Conservation (phyloP, 2,797 vertebrate species). For the Peromyscus nudipes region DNA sequence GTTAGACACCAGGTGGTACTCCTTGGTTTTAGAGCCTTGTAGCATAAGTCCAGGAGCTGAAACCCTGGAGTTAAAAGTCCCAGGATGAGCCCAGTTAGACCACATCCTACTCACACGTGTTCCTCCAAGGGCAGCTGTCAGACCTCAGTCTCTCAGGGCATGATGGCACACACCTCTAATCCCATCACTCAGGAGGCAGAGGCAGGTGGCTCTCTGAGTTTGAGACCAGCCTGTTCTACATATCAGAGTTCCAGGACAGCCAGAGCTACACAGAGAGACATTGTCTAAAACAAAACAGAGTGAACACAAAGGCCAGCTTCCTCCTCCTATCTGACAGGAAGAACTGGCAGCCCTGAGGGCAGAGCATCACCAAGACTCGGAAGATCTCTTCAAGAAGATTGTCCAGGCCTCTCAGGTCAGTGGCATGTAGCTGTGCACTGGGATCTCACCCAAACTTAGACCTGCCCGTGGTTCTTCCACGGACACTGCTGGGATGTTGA, state of each 20-base stretch:
- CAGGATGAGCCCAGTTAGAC: neutral
- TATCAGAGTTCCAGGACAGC: neutral
- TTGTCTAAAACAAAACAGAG: neutral
- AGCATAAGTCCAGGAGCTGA: neutral
- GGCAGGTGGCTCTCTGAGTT: neutral
- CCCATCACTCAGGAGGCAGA: neutral
- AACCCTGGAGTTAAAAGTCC: neutral
- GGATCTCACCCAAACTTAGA: neutral
- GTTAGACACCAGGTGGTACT: neutral
- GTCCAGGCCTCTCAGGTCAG: slow-evolving; percentile 85
- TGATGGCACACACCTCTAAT: neutral
- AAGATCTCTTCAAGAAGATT: slow-evolving; percentile 85
- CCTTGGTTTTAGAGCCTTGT: neutral
- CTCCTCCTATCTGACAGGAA: slow-evolving; percentile 72
- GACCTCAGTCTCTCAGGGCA: neutral
- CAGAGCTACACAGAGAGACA: neutral
- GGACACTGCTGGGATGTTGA: neutral
- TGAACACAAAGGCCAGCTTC: neutral
- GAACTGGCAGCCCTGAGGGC: slow-evolving; percentile 82
- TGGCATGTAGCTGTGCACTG: neutral
- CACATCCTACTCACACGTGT: neutral
- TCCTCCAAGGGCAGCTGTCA: neutral
- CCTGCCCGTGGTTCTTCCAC: neutral
- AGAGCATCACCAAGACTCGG: slow-evolving; percentile 83
- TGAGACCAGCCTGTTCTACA: neutral